These are phyloP conservation scores for Drepana arcuata DNA, from an alignment of 1,140 invertebrate species.

Conservation along the genomic window DNA sequence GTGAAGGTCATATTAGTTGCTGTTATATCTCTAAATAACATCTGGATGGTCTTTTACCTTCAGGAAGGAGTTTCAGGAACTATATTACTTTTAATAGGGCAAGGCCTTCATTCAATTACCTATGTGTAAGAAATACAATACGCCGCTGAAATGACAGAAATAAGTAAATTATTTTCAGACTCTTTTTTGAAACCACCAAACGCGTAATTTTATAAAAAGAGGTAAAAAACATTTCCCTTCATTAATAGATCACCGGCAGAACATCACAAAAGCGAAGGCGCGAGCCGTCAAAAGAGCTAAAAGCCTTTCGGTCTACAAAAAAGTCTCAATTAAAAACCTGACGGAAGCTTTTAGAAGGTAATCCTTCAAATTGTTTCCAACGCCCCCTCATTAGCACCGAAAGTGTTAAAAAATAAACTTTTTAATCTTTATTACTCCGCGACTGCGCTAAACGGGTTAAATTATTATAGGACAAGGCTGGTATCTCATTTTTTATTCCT, in stretches of 20 bases:
- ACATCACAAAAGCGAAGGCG: slow-evolving; percentile 48
- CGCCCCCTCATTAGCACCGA: slow-evolving; percentile 69
- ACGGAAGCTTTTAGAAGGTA: slow-evolving; percentile 71
- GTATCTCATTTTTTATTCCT: slow-evolving; percentile 54
- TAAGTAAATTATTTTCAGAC: too few relatives aligned
- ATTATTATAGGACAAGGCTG: slow-evolving; percentile 59
- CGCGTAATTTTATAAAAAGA: too few relatives aligned
- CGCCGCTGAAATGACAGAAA: too few relatives aligned
- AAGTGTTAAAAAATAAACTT: slow-evolving; percentile 72
- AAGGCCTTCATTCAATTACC: too few relatives aligned
- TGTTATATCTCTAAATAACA: too few relatives aligned
- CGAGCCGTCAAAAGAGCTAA: slow-evolving; percentile 58
- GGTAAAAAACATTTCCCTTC: slow-evolving; percentile 49
- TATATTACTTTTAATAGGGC: too few relatives aligned
- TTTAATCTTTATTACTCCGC: slow-evolving; percentile 70
- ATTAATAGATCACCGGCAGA: slow-evolving; percentile 61
- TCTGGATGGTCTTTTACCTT: too few relatives aligned
- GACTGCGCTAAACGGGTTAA: slow-evolving; percentile 67
- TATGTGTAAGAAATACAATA: too few relatives aligned
- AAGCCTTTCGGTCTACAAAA: slow-evolving; percentile 62
- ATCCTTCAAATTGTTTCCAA: slow-evolving; percentile 71
- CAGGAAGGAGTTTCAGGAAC: too few relatives aligned
- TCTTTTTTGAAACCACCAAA: too few relatives aligned
- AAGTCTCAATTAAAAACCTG: slow-evolving; percentile 70
- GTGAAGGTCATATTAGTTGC: too few relatives aligned